Evolutionary conservation across 2,888 invertebrate genomes (phyloP).

Genomic region (Volucella inflata): DNA sequence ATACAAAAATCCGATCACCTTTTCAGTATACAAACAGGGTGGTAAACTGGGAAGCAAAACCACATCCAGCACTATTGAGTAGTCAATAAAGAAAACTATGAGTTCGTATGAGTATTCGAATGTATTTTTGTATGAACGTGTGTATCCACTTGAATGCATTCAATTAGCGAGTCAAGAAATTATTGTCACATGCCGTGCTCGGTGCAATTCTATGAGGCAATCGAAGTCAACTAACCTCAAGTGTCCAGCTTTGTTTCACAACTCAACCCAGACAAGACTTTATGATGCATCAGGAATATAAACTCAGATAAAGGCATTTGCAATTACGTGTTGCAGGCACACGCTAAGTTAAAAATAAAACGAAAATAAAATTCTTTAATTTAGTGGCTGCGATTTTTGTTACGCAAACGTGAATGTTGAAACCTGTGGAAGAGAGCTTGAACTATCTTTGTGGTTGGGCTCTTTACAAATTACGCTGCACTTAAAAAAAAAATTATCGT

Average conservation of each 20-base stretch:
- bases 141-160: conserved; percentile 12
- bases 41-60: neutral
- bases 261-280: conserved; percentile 49
- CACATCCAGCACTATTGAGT: conserved; percentile 5
- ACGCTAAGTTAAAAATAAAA: conserved; percentile 22
- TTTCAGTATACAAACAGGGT: conserved; percentile 28
- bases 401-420: conserved; percentile 15
- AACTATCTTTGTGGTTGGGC: no score
- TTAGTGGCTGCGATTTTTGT: conserved; percentile 53
- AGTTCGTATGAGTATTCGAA: neutral
- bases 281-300: conserved; percentile 66
- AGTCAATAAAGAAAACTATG: conserved; percentile 49
- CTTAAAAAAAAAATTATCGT: no score
- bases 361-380: conserved; percentile 31
- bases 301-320: conserved; percentile 49
- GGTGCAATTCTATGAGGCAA: conserved; percentile 7
- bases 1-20: neutral
- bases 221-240: conserved; percentile 45
- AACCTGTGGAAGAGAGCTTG: no score
- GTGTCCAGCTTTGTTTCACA: conserved; percentile 58
- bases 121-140: no score
- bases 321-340: conserved; percentile 7
- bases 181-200: conserved; percentile 51
- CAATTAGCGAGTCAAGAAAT: conserved; percentile 64
- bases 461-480: no score